Percentiles rank a stretch among this genome's conserved stretches.
These are phyloP conservation scores for Drosophila maculinotata DNA, from an alignment of 2,888 invertebrate genomes.

Conservation along the genomic window DNA sequence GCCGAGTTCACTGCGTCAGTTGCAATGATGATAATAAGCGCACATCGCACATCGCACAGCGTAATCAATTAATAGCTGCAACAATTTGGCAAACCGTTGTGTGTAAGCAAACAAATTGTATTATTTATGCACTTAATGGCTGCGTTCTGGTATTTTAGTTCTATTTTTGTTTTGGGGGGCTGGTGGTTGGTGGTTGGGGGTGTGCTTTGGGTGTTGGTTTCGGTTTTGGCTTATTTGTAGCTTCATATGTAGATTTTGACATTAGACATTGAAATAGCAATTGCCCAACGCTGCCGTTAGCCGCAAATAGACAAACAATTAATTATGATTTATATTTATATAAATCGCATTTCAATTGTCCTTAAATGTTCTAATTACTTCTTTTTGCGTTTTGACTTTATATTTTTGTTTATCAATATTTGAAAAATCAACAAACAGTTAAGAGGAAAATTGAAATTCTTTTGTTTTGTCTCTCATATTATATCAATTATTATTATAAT, in stretches of 20 bases:
- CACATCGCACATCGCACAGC: background rate
- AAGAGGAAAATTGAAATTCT: slow-evolving; percentile 48
- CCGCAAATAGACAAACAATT: slow-evolving; percentile 74
- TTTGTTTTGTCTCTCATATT: slow-evolving; percentile 7
- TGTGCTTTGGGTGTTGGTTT: slow-evolving; percentile 7
- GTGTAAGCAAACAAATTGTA: slow-evolving; percentile 24
- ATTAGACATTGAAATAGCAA: slow-evolving; percentile 78
- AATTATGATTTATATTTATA: slow-evolving; percentile 60
- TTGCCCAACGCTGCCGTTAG: slow-evolving; percentile 32
- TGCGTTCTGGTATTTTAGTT: slow-evolving; percentile 29
- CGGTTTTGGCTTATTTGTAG: slow-evolving; percentile 38
- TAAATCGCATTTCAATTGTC: slow-evolving; percentile 55
- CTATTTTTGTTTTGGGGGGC: slow-evolving; percentile 4
- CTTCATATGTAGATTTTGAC: slow-evolving; percentile 51
- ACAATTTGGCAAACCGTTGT: slow-evolving; percentile 15
- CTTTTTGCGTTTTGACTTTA: background rate
- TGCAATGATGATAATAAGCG: background rate
- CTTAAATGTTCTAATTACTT: slow-evolving; percentile 51
- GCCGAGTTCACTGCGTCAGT: slow-evolving; percentile 18
- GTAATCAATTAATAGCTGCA: slow-evolving; percentile 11
- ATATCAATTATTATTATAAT: slow-evolving; percentile 1
- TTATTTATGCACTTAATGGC: slow-evolving; percentile 12
- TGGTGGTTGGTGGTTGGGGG: background rate
- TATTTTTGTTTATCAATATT: slow-evolving; percentile 27
- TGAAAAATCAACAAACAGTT: slow-evolving; percentile 63